Base-by-base conservation (phyloP, 2,113 vertebrate genomes). In the Muscicapa adusta region DNA sequence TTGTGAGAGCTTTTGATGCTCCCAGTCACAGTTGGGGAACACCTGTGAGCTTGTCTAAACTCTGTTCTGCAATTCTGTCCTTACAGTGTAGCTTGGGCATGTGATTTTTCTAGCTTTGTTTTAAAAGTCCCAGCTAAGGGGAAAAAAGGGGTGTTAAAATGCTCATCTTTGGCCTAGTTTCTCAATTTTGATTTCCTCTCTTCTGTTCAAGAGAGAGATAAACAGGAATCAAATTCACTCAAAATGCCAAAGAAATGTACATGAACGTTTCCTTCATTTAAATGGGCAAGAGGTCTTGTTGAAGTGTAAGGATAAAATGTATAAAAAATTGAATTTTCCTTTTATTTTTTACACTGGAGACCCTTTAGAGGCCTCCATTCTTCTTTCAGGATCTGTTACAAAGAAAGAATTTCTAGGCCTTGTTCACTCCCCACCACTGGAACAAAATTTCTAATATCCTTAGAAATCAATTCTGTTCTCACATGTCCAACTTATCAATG, bases 11-110 rank as follows among this genome's bases (percentile, higher is more conserved):
- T 74, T 50, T n/a, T 29, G 38, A 4, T 77, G 25, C 43, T 83
- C 60, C 18, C 9, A 18, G 14, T 40, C 19, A 10, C 0, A 2
- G 4, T 0, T 60, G 22, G 17, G 10, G 22, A 72, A 8, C 3
- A 4, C 9, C 33, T 36, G 15, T 0, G 5, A 57, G 22, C 29
- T 50, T 43, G 7, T 43, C 29, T 43, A 12, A 85, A 29, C 6
- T 17, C 5, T 14, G 23, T 33, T 63, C 18, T 53, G 15, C 9
- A 12, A 5, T 63, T 63, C 2, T 4, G 40, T 91, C 62, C 34
- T 70, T 66, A 20, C 6, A 50, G 3, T 4, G 4, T 2, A 36
- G 5, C 23, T 68, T 72, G 67, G 57, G 11, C 17, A 9, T 79
- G 8, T 68, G 26, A 42, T 54, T 87, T 38, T 48, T 67, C 38